Evolutionary conservation across 2,797 vertebrate species (phyloP), one percentile per base, ranked within the genome.

Genomic region (Steatocranus sp.): DNA sequence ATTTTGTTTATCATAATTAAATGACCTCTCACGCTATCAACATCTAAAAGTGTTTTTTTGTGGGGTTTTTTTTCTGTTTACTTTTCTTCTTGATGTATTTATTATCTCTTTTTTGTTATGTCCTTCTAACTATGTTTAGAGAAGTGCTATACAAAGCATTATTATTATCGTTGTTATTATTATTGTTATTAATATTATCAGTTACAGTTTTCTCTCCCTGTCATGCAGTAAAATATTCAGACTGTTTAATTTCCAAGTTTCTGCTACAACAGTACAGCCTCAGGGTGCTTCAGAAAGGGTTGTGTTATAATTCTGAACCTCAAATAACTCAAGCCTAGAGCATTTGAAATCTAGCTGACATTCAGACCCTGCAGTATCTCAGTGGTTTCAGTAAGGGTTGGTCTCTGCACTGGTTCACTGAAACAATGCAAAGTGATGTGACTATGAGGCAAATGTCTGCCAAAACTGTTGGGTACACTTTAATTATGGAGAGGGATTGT

Each of bases 401-500:
- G 86, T 50, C 70, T 74, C 41, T 38, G 8, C 75, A 38, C 76
- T 70, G 75, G 32, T 83, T 87, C 79, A 74, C 63, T 85, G 82
- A 82, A 89, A 89, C 84, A 89, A 84, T 85, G 83, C 77, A 84
- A 85, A 91, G 80, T 85, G 85, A 87, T 87, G 88, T 86, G 85
- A 66, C 89, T 91, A 79, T 46, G 83, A 88, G 88, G 86, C 75
- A 63, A 88, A 83, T 82, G 88, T 89, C 88, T 94, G 90, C 84
- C 89, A 91, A 91, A 92, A 93, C 87, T 87, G 86, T 83, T 91
- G 83, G 83, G 89, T 87, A 82, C 87, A 92, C 89, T 92, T 94
- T 92, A 92, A 94, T 95, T 94, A 94, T 91, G 82, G 70, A 93
- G 87, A 91, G 79, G 90, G 90, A 91, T 92, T 92, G 90, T 89